phyloP scores from a whole-genome alignment of 2,797 vertebrate genomes.

The Poecile montanus region DNA sequence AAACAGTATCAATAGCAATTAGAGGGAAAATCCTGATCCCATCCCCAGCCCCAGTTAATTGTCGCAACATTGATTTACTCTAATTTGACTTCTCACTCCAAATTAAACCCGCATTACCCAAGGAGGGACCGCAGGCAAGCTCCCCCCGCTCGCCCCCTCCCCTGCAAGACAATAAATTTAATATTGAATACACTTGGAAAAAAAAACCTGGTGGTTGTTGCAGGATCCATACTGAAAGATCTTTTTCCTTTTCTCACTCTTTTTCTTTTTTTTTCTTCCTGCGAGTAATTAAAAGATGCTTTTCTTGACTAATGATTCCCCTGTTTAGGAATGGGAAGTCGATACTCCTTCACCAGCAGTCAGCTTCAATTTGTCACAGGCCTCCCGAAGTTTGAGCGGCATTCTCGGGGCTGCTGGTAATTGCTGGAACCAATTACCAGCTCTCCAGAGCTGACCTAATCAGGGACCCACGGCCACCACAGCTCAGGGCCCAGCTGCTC shows the following conservation, averaged over 20 bases:
- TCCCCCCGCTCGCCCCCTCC: background rate
- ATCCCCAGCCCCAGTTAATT: conserved; percentile 82
- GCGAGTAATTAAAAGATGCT: conserved; percentile 95
- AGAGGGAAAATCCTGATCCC: conserved; percentile 69
- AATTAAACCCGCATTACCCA: conserved; percentile 74
- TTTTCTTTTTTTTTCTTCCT: conserved; percentile 58
- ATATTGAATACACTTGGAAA: conserved; percentile 76
- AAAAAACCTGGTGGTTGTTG: conserved; percentile 62
- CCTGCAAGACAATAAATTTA: conserved; percentile 81
- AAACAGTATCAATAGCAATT: conserved; percentile 83
- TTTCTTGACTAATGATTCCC: conserved; percentile 91
- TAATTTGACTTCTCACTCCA: conserved; percentile 75
- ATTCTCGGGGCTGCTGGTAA: conserved; percentile 77
- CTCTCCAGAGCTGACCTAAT: conserved; percentile 61
- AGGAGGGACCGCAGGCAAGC: conserved; percentile 25
- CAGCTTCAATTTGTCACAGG: conserved; percentile 89
- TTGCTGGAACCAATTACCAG: conserved; percentile 79
- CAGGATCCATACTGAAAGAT: conserved; percentile 82
- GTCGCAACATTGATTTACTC: conserved; percentile 85
- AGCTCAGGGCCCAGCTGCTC: conserved; percentile 50
- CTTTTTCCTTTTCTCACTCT: background rate
- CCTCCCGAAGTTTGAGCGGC: conserved; percentile 75
- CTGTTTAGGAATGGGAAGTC: conserved; percentile 85
- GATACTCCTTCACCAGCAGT: conserved; percentile 85
- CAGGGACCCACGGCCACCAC: conserved; percentile 36